Percentiles rank a stretch among this genome's conserved stretches.
phyloP scores from a whole-genome alignment of 2,797 vertebrate species.

The Cirrhinus mrigala region DNA sequence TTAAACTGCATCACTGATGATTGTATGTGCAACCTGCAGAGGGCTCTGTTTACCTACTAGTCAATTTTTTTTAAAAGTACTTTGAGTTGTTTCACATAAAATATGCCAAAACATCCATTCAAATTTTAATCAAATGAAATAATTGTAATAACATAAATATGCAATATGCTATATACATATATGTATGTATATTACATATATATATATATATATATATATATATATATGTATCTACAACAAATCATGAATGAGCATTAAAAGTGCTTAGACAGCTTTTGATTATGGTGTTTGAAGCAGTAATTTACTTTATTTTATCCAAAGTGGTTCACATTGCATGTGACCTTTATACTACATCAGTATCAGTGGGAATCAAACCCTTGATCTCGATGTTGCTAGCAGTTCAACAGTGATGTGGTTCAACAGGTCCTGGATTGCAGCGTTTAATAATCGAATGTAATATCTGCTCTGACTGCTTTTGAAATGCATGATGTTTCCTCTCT shows the following conservation, averaged over 20 bases:
- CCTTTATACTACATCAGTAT: neutral
- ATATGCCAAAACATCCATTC: neutral
- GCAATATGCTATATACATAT: neutral
- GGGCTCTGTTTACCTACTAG: slow-evolving; percentile 50
- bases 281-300: neutral
- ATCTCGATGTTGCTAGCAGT: neutral
- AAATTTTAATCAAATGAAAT: too few species aligned
- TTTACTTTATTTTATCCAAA: neutral
- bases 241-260: neutral
- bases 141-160: too few species aligned
- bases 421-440: slow-evolving; percentile 61
- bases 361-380: neutral
- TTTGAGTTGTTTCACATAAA: neutral
- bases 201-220: too few species aligned
- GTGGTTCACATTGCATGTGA: neutral
- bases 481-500: slow-evolving; percentile 69
- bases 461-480: slow-evolving; percentile 61
- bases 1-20: slow-evolving; percentile 67
- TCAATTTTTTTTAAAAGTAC: neutral
- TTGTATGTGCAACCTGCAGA: slow-evolving; percentile 67
- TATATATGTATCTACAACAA: neutral
- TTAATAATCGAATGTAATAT: slow-evolving; percentile 64
- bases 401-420: slow-evolving; percentile 57
- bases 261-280: neutral
- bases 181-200: too few species aligned